A percentile compares a stretch with the other conserved stretches of the same genome.
These are phyloP conservation scores for Agriopis marginaria DNA, from an alignment of 2,888 invertebrate species.

Conservation along the genomic window DNA sequence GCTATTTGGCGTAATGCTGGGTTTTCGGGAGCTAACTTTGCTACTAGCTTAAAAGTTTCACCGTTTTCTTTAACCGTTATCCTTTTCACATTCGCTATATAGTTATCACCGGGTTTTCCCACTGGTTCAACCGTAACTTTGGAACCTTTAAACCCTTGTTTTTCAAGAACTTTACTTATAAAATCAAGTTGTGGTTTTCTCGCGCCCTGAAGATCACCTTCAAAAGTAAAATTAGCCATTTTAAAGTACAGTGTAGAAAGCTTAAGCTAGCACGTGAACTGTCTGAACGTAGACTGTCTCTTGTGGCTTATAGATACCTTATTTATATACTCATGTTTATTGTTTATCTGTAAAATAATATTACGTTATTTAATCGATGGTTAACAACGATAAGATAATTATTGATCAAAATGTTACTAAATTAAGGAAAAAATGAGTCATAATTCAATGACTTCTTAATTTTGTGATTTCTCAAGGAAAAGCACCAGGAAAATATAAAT, in stretches of 20 bases:
- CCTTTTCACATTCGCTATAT: constrained; percentile 41
- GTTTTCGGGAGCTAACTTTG: constrained; percentile 56
- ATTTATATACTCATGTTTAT: neutral
- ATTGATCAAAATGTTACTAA: neutral
- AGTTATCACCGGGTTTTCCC: constrained; percentile 43
- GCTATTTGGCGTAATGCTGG: neutral
- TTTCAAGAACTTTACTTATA: constrained; percentile 21
- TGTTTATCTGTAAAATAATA: neutral
- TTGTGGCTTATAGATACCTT: neutral
- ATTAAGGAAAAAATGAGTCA: neutral
- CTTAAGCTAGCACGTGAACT: neutral
- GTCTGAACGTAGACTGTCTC: neutral
- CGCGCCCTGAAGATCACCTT: constrained; percentile 1
- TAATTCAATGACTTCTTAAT: neutral
- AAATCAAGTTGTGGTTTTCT: constrained; percentile 29
- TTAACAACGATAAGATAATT: neutral
- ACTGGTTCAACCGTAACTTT: constrained; percentile 37
- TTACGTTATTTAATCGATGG: neutral
- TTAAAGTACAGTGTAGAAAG: neutral
- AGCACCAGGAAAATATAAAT: too few species aligned
- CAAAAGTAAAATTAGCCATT: constrained; percentile 4
- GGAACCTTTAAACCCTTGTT: constrained; percentile 8
- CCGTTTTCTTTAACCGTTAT: constrained; percentile 36
- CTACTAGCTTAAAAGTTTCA: constrained; percentile 56
- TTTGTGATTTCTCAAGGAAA: neutral